Evolutionary conservation across 2,113 vertebrate genomes (phyloP).

Genomic region (Macheiramphus alcinus): DNA sequence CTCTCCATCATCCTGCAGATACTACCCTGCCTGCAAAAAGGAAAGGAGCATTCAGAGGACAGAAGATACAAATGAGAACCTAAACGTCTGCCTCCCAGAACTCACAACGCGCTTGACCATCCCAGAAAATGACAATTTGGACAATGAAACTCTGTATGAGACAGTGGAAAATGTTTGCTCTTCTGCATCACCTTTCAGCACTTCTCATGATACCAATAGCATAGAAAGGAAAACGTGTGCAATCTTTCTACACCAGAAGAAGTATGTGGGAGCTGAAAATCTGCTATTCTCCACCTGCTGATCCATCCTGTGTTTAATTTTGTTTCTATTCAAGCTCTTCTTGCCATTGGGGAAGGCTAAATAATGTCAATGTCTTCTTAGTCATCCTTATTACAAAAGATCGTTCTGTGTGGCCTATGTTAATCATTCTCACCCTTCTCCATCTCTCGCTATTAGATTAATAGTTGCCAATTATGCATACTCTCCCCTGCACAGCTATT

Average conservation of each 20-base stretch:
- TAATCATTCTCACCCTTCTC: constrained; percentile 55
- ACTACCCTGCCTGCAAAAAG: not conserved
- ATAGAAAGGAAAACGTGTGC: not conserved
- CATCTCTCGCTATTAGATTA: constrained; percentile 68
- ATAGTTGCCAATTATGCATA: constrained; percentile 68
- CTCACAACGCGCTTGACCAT: not conserved
- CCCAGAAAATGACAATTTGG: not conserved
- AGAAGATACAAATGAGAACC: not conserved
- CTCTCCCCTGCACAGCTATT: constrained; percentile 50
- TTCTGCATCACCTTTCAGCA: not conserved
- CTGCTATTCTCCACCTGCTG: not conserved
- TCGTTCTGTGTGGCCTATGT: constrained; percentile 46
- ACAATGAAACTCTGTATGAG: not conserved
- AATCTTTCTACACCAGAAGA: not conserved
- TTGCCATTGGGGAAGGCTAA: constrained; percentile 44
- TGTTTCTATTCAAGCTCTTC: not conserved
- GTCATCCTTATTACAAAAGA: constrained; percentile 61
- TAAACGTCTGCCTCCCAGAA: not conserved
- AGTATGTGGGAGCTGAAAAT: not conserved
- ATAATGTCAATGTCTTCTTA: constrained; percentile 40
- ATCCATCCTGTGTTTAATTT: constrained; percentile 25
- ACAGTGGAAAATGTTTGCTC: not conserved
- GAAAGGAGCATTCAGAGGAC: not conserved
- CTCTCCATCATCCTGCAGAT: not conserved
- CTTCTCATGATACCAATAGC: not conserved